phyloP scores from a whole-genome alignment of 1,140 invertebrate species.

The Temnothorax nylanderi region DNA sequence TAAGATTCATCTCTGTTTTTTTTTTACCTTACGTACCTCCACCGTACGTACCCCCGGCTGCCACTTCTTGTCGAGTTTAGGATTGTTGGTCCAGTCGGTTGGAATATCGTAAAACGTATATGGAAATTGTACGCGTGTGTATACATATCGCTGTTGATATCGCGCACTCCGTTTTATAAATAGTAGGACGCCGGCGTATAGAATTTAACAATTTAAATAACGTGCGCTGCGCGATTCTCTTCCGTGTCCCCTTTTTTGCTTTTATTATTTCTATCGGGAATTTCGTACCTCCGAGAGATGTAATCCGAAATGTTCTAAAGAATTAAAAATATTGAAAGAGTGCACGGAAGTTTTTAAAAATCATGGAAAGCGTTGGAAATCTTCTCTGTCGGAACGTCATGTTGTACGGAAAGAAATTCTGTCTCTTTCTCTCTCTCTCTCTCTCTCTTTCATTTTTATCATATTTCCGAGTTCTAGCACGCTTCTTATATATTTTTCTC shows the following conservation, averaged over 20 bases:
- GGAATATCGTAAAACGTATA: constrained; percentile 6
- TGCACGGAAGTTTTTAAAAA: not conserved
- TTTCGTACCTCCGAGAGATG: not conserved
- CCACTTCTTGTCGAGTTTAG: not conserved
- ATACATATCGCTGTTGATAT: not conserved
- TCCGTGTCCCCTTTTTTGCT: not conserved
- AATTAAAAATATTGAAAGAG: not conserved
- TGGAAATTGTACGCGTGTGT: not conserved
- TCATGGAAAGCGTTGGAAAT: not conserved
- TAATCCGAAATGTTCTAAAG: not conserved
- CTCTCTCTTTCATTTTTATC: not conserved
- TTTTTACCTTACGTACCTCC: not conserved
- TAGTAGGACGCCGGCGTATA: not conserved
- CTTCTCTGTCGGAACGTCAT: not conserved
- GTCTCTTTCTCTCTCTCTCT: not conserved
- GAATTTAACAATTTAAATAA: constrained; percentile 31
- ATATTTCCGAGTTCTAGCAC: not conserved
- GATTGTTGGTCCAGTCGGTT: not conserved
- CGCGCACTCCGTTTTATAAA: not conserved
- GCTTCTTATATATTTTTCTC: not conserved
- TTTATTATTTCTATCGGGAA: not conserved
- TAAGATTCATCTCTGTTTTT: constrained; percentile 21
- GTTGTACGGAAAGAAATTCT: not conserved
- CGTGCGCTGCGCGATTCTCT: not conserved
- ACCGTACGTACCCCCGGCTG: not conserved